Evolutionary conservation across 2,113 vertebrate species (phyloP).

Genomic region (Myotis davidii): DNA sequence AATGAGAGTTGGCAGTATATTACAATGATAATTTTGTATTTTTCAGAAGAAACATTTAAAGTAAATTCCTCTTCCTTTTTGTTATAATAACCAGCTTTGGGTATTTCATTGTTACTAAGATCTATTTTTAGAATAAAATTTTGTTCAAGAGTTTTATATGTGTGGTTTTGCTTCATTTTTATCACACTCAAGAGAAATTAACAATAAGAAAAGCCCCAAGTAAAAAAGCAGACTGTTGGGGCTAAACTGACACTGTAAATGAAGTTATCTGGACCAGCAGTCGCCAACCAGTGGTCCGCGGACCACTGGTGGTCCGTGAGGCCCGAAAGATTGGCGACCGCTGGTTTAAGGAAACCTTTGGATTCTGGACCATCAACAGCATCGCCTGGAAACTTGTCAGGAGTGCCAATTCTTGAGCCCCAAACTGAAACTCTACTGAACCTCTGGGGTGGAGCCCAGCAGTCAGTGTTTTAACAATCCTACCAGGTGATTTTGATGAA

Average conservation of each 20-base stretch:
- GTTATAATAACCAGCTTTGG: conserved; percentile 67
- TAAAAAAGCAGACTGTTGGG: not conserved
- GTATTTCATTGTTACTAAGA: conserved; percentile 67
- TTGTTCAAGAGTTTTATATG: conserved; percentile 48
- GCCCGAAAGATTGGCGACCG: too few relatives aligned
- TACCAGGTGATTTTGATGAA: not conserved
- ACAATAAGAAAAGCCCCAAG: conserved; percentile 14
- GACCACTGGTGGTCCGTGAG: too few relatives aligned
- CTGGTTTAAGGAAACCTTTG: too few relatives aligned
- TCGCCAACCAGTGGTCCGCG: too few relatives aligned
- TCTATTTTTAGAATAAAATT: conserved; percentile 80
- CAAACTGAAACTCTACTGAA: not conserved
- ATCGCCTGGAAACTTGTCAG: not conserved
- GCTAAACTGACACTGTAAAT: not conserved
- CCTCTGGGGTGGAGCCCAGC: not conserved
- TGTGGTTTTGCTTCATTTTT: conserved; percentile 65
- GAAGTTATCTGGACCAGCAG: not conserved
- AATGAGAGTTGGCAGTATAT: conserved; percentile 10
- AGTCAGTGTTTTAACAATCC: not conserved
- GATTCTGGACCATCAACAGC: not conserved
- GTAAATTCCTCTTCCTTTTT: conserved; percentile 52
- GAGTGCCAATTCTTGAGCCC: not conserved
- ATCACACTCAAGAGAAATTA: not conserved
- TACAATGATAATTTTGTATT: conserved; percentile 55
- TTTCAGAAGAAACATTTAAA: conserved; percentile 37